Evolutionary conservation across 2,888 invertebrate genomes (phyloP).

Genomic region (Drosophila demipolita): DNA sequence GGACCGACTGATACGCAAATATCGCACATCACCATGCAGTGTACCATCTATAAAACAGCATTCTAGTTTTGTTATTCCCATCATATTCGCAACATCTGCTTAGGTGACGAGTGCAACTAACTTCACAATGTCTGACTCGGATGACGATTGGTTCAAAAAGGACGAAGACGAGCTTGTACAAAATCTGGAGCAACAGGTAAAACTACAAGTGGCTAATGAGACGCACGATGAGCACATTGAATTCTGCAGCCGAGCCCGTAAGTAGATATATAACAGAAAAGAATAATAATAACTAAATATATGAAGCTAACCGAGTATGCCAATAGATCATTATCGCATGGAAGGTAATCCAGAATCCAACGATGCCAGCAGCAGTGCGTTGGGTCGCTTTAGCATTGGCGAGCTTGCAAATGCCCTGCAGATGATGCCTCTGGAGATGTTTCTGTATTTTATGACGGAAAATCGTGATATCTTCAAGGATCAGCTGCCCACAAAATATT

Average conservation of each 20-base stretch:
- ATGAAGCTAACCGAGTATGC: not conserved
- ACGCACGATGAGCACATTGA: constrained; percentile 47
- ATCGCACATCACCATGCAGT: constrained; percentile 9
- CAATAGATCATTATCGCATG: constrained; percentile 12
- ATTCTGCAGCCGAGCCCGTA: constrained; percentile 28
- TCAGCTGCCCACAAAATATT: constrained; percentile 69
- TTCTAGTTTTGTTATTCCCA: constrained; percentile 18
- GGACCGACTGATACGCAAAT: not conserved
- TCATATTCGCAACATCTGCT: not conserved
- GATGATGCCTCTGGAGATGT: constrained; percentile 75
- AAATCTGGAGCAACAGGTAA: constrained; percentile 64
- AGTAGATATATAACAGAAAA: not conserved
- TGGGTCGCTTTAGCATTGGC: constrained; percentile 29
- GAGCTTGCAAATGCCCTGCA: constrained; percentile 48
- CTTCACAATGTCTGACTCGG: constrained; percentile 60
- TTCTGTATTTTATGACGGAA: constrained; percentile 64
- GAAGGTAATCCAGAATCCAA: constrained; percentile 20
- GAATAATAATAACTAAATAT: not conserved
- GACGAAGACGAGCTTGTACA: constrained; percentile 82
- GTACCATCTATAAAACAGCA: constrained; percentile 8
- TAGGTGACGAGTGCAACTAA: constrained; percentile 1
- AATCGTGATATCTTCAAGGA: constrained; percentile 59
- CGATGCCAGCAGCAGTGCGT: constrained; percentile 7
- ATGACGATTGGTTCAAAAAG: constrained; percentile 84
- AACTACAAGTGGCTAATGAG: constrained; percentile 17